Percentiles rank a stretch among this genome's conserved stretches.
Conservation (phyloP, 2,113 vertebrate species). For the Bostrychus sinensis region DNA sequence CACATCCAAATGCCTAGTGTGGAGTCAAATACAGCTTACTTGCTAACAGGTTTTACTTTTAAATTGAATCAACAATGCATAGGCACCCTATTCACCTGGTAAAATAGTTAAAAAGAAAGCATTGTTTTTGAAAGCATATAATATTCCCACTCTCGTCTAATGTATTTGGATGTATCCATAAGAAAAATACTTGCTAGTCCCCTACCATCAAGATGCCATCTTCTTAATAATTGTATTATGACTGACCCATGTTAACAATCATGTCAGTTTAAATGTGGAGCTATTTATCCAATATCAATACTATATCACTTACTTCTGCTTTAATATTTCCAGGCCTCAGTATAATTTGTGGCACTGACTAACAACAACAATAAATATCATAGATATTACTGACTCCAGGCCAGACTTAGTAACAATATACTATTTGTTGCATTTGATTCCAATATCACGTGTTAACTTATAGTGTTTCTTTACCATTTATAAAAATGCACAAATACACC, state of each 20-base stretch:
- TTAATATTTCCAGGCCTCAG: slow-evolving; percentile 20
- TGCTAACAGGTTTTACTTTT: neutral
- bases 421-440: slow-evolving; percentile 8
- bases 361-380: slow-evolving; percentile 51
- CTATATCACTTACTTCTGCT: slow-evolving; percentile 6
- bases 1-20: neutral
- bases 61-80: no score
- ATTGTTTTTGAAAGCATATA: no score
- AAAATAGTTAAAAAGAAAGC: no score
- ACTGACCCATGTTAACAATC: no score
- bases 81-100: no score
- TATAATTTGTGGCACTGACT: slow-evolving; percentile 22
- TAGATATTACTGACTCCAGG: slow-evolving; percentile 67
- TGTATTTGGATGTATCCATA: no score
- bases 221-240: no score
- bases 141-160: no score
- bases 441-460: neutral
- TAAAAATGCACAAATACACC: slow-evolving; percentile 8
- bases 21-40: neutral
- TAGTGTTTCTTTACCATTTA: neutral
- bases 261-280: neutral
- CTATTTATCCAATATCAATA: neutral
- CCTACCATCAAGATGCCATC: no score
- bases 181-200: no score
- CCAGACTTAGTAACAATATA: slow-evolving; percentile 35